phyloP scores from a whole-genome alignment of 2,113 vertebrate genomes.

The Protobothrops mucrosquamatus region DNA sequence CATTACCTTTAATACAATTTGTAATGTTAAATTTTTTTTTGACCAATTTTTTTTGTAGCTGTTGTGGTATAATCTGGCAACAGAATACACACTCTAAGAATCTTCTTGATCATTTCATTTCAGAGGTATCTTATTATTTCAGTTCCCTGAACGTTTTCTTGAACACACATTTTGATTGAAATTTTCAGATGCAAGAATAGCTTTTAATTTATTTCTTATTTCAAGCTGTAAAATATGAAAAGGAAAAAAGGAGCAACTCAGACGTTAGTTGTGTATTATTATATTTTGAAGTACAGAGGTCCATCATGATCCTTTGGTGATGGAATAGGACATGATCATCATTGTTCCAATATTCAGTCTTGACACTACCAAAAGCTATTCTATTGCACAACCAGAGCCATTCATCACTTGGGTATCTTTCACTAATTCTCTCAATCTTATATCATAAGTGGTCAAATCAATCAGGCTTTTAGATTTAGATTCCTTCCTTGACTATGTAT shows the following conservation, averaged over 20 bases:
- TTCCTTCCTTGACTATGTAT: neutral
- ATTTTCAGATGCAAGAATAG: neutral
- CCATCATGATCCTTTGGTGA: neutral
- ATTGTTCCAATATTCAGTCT: neutral
- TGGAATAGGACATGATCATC: neutral
- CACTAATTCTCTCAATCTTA: neutral
- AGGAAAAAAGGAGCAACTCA: neutral
- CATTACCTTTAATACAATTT: slow-evolving; percentile 59
- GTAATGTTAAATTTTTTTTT: slow-evolving; percentile 50
- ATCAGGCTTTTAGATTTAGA: neutral
- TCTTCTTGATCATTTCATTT: neutral
- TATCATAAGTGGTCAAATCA: neutral
- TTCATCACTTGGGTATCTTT: neutral
- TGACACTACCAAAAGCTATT: neutral
- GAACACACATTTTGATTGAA: neutral
- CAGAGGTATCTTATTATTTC: slow-evolving; percentile 1
- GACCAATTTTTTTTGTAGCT: slow-evolving; percentile 39
- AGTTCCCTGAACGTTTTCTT: neutral
- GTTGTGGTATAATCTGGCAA: neutral
- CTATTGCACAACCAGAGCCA: neutral
- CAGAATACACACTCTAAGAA: neutral
- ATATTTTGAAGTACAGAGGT: neutral
- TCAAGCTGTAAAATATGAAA: neutral
- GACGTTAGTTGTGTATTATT: neutral
- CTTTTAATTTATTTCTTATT: neutral